Evolutionary conservation across 2,888 invertebrate genomes (phyloP).

Genomic region (Rhyacophila evoluta): DNA sequence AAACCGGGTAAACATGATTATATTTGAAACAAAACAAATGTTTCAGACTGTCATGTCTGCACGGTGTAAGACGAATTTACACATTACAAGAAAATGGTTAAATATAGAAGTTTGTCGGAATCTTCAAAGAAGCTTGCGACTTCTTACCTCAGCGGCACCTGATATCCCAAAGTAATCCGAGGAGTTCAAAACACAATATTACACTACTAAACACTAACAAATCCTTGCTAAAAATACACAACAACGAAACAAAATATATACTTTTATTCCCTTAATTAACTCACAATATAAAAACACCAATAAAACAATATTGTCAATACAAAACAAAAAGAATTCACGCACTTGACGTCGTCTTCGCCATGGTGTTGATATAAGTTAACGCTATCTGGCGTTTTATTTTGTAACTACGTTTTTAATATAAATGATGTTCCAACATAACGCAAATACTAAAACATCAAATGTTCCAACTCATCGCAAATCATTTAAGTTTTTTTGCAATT

Average conservation of each 20-base stretch:
- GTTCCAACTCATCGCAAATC: neutral
- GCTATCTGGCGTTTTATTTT: constrained; percentile 35
- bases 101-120: constrained; percentile 50
- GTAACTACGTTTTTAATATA: constrained; percentile 30
- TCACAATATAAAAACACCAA: constrained; percentile 61
- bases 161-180: constrained; percentile 65
- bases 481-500: too few relatives aligned
- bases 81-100: constrained; percentile 41
- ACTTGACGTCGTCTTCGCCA: constrained; percentile 67
- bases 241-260: constrained; percentile 34
- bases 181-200: constrained; percentile 61
- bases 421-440: constrained; percentile 32
- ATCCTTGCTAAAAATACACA: constrained; percentile 40
- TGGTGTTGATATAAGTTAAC: constrained; percentile 60
- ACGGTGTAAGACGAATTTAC: constrained; percentile 34
- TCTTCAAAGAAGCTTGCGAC: constrained; percentile 50
- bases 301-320: constrained; percentile 65
- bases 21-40: constrained; percentile 26
- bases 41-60: constrained; percentile 13
- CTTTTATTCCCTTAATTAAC: constrained; percentile 44
- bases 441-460: neutral
- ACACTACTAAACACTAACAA: constrained; percentile 42
- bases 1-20: constrained; percentile 20
- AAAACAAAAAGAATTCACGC: constrained; percentile 68
- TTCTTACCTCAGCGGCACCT: constrained; percentile 71